Percentiles rank a stretch among this genome's conserved stretches.
phyloP scores from a whole-genome alignment of 1,140 invertebrate genomes.

The Tigriopus japonicus region DNA sequence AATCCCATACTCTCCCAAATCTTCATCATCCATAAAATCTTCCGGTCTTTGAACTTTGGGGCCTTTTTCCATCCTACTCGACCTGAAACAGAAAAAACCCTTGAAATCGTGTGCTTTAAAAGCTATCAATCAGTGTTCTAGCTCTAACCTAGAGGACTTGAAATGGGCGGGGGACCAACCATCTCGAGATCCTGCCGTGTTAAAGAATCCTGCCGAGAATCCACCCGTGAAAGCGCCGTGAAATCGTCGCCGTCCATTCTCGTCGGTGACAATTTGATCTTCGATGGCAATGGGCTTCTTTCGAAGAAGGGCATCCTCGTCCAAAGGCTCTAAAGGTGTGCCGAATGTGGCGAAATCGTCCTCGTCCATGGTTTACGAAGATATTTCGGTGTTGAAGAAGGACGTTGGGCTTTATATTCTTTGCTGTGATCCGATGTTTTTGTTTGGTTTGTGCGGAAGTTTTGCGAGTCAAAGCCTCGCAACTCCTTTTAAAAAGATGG shows the following conservation, averaged over 20 bases:
- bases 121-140: constrained; percentile 34
- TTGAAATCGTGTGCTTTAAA: not conserved
- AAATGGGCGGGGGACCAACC: constrained; percentile 84
- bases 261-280: constrained; percentile 77
- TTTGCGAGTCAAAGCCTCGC: too few relatives aligned
- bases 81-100: not conserved
- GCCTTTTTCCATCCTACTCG: constrained; percentile 18
- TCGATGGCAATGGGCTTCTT: constrained; percentile 53
- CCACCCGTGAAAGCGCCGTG: constrained; percentile 99
- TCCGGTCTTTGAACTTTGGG: constrained; percentile 57
- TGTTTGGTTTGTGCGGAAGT: too few relatives aligned
- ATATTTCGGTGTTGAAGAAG: too few relatives aligned
- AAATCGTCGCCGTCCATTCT: constrained; percentile 71
- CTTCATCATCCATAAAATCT: constrained; percentile 99
- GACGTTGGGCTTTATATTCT: too few relatives aligned
- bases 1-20: constrained; percentile 83
- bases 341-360: not conserved
- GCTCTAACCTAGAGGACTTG: constrained; percentile 62
- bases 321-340: not conserved
- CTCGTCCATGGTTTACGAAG: too few relatives aligned
- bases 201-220: constrained; percentile 94
- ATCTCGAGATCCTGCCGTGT: constrained; percentile 85
- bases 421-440: too few relatives aligned
- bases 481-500: too few relatives aligned
- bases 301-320: constrained; percentile 28